These are phyloP conservation scores for Amiota minor DNA, from an alignment of 2,888 invertebrate species.

Conservation along the genomic window DNA sequence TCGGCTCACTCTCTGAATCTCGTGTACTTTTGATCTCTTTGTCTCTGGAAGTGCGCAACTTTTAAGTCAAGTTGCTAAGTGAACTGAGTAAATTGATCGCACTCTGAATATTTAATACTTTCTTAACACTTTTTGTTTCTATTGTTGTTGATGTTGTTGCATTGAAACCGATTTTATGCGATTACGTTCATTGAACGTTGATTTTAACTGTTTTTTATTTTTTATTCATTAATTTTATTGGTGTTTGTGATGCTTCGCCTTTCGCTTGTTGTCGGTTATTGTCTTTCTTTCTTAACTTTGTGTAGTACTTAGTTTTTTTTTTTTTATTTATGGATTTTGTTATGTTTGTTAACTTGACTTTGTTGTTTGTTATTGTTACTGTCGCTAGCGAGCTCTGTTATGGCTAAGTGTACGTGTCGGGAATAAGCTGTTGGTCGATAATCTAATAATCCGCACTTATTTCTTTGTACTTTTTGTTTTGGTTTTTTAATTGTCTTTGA, in stretches of 20 bases:
- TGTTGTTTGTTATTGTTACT: slow-evolving; percentile 29
- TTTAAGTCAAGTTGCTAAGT: slow-evolving; percentile 21
- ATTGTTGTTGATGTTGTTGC: slow-evolving; percentile 16
- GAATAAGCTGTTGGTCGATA: slow-evolving; percentile 43
- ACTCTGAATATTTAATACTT: slow-evolving; percentile 11
- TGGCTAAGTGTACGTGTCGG: slow-evolving; percentile 49
- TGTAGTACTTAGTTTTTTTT: slow-evolving; percentile 31
- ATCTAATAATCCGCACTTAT: background rate
- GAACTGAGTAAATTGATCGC: background rate
- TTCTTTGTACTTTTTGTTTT: slow-evolving; percentile 1
- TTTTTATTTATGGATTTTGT: slow-evolving; percentile 19
- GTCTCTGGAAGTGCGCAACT: background rate
- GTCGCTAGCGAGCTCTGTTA: slow-evolving; percentile 36
- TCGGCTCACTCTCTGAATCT: slow-evolving; percentile 28
- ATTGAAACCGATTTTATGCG: slow-evolving; percentile 20
- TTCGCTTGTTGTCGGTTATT: slow-evolving; percentile 20
- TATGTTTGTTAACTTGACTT: slow-evolving; percentile 30
- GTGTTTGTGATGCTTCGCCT: slow-evolving; percentile 23
- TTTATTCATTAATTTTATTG: slow-evolving; percentile 28
- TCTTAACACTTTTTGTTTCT: slow-evolving; percentile 52
- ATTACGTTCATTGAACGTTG: slow-evolving; percentile 31
- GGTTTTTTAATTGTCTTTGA: slow-evolving; percentile 19
- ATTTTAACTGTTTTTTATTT: background rate
- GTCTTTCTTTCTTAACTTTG: slow-evolving; percentile 28
- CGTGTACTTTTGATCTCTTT: background rate